Conservation (phyloP, 2,797 vertebrate genomes). For the Australoheros facetus region DNA sequence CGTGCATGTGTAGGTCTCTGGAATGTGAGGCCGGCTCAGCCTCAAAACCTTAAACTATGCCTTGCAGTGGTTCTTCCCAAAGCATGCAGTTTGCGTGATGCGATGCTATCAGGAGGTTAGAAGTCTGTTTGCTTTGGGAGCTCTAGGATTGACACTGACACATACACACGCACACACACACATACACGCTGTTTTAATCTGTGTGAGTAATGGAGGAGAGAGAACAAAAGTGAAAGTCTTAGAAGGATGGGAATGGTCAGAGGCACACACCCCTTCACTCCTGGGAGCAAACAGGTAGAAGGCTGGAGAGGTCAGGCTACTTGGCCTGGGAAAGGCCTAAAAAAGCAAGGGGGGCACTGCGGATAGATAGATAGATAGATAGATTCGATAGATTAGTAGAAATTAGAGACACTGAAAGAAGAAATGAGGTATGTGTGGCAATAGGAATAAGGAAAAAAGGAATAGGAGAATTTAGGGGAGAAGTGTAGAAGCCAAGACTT, state of each 20-base stretch:
- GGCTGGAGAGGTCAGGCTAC: constrained; percentile 73
- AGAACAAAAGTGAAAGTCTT: constrained; percentile 68
- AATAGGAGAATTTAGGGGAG: not conserved
- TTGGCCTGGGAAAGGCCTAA: constrained; percentile 79
- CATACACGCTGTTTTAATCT: constrained; percentile 27
- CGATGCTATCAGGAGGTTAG: constrained; percentile 76
- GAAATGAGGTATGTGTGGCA: not conserved
- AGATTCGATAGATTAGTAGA: constrained; percentile 45
- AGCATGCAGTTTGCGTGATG: constrained; percentile 58
- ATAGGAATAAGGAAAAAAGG: not conserved
- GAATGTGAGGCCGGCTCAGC: constrained; percentile 54
- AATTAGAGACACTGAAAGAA: constrained; percentile 7
- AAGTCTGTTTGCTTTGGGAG: constrained; percentile 75
- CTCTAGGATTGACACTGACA: constrained; percentile 24
- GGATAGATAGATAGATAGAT: constrained; percentile 38
- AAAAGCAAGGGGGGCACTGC: constrained; percentile 45
- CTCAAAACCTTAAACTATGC: constrained; percentile 47
- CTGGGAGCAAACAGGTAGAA: constrained; percentile 75
- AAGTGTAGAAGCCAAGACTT: constrained; percentile 20
- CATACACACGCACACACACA: not conserved
- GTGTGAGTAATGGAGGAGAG: too few species aligned
- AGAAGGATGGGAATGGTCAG: constrained; percentile 72
- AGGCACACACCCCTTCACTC: constrained; percentile 49
- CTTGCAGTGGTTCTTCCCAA: constrained; percentile 60
- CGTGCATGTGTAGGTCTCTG: constrained; percentile 42